Conservation (phyloP, 2,888 invertebrate species). For the Archips xylosteana region DNA sequence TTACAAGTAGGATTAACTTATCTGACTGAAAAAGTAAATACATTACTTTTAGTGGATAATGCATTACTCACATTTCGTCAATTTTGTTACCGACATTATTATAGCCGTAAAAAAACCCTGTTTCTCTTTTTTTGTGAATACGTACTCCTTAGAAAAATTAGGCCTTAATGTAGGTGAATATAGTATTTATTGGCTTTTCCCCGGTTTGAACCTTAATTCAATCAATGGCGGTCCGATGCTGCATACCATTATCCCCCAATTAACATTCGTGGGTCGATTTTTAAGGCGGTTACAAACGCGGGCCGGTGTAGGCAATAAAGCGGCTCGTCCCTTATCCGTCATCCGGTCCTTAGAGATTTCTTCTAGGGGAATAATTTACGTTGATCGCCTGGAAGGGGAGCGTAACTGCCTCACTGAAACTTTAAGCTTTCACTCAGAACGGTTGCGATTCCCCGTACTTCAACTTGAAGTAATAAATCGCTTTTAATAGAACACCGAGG, state of each 20-base stretch:
- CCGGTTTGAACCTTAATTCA: slow-evolving; percentile 63
- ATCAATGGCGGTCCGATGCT: slow-evolving; percentile 69
- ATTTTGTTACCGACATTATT: too few relatives aligned
- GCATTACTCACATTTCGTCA: too few relatives aligned
- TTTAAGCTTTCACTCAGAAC: slow-evolving; percentile 83
- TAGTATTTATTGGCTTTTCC: slow-evolving; percentile 54
- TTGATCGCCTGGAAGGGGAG: slow-evolving; percentile 82
- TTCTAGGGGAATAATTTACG: slow-evolving; percentile 85
- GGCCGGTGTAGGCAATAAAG: slow-evolving; percentile 81
- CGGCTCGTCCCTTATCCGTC: slow-evolving; percentile 83
- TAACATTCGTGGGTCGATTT: slow-evolving; percentile 80
- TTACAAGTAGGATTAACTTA: too few relatives aligned
- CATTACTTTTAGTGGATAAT: too few relatives aligned
- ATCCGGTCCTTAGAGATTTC: slow-evolving; percentile 84
- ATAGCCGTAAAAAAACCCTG: too few relatives aligned
- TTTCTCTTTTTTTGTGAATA: too few relatives aligned
- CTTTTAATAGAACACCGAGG: slow-evolving; percentile 70
- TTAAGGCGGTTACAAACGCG: slow-evolving; percentile 74
- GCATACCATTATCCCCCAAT: slow-evolving; percentile 82
- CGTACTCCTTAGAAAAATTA: slow-evolving; percentile 33
- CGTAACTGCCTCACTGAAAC: slow-evolving; percentile 84
- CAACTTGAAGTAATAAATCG: slow-evolving; percentile 81
- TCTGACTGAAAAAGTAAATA: too few relatives aligned
- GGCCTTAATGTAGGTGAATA: slow-evolving; percentile 44
- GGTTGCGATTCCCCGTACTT: slow-evolving; percentile 78